A percentile compares a stretch with the other conserved stretches of the same genome.
Conservation (phyloP, 2,113 vertebrate species). For the Speoplatyrhinus poulsoni region DNA sequence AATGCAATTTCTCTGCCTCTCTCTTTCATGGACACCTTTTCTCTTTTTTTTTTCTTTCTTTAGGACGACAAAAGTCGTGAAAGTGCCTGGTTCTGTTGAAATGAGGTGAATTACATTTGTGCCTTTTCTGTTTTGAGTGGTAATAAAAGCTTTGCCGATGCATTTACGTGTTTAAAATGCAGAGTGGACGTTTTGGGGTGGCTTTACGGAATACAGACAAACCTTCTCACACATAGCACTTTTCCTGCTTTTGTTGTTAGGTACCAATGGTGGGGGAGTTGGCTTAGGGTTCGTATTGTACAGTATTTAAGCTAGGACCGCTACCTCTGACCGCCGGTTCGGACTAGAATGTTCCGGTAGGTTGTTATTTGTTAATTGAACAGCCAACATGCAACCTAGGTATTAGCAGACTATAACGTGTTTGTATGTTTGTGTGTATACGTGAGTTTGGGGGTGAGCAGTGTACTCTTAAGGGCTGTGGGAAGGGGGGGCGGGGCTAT, state of each 20-base stretch:
- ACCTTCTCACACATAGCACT: neutral
- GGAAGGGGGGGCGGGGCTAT: constrained; percentile 59
- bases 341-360: constrained; percentile 12
- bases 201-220: neutral
- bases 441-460: neutral
- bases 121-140: constrained; percentile 50
- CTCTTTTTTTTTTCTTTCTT: neutral
- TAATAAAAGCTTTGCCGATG: neutral
- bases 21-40: neutral
- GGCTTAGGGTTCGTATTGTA: no score
- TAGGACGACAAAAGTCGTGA: neutral
- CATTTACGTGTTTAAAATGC: no score
- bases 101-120: constrained; percentile 44
- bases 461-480: neutral
- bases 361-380: constrained; percentile 31
- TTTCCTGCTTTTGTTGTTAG: neutral
- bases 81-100: constrained; percentile 20
- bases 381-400: constrained; percentile 61
- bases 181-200: neutral
- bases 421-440: constrained; percentile 39
- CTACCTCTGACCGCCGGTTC: neutral
- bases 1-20: neutral
- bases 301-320: no score
- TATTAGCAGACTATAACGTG: constrained; percentile 51
- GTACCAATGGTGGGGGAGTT: no score